Evolutionary conservation across 1,140 invertebrate genomes (phyloP), one percentile per base, ranked within the genome.

Genomic region (Tribolium castaneum): DNA sequence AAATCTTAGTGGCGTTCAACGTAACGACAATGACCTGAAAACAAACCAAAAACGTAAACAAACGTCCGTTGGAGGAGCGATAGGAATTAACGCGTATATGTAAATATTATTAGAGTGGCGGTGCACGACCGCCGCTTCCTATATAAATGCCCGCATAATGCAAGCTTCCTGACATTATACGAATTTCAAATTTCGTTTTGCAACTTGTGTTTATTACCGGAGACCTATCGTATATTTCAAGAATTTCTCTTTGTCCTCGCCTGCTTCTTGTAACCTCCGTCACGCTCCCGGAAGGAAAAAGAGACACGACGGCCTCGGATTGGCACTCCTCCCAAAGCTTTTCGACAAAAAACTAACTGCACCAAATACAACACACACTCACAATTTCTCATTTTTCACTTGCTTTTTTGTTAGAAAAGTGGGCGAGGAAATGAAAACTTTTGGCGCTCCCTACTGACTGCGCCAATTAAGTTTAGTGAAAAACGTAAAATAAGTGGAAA

Each of bases 161-260:
- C 54, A 19, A 10, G 54, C 54, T 59, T n/a, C 14, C 10, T 10
- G 10, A 22, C 54, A 25, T 45, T 59, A 59, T 59, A 25, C 54
- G 54, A 59, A 59, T 59, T 59, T 59, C 54, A 59, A 59, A 59
- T 59, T 59, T 59, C 19, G 54, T 59, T 59, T 59, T 59, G 54
- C 54, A 59, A 59, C 54, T 59, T 59, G 14, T 22, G 9, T 59
- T 59, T 59, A 59, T 59, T 59, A 25, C 54, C 54, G 19, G 22
- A 19, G 54, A 59, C 22, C 54, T 25, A 25, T 59, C 54, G 54
- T 59, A 59, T 59, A 59, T 59, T 59, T 59, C 54, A 59, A 59
- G 54, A 59, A 59, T 59, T 59, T 59, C 54, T 59, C 54, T 59
- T 59, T 59, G 54, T 59, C 54, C 54, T 59, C 54, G 54, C 54